Base-by-base conservation (phyloP, 92 coral and sea anemone genomes). In the Paramuricea clavata region DNA sequence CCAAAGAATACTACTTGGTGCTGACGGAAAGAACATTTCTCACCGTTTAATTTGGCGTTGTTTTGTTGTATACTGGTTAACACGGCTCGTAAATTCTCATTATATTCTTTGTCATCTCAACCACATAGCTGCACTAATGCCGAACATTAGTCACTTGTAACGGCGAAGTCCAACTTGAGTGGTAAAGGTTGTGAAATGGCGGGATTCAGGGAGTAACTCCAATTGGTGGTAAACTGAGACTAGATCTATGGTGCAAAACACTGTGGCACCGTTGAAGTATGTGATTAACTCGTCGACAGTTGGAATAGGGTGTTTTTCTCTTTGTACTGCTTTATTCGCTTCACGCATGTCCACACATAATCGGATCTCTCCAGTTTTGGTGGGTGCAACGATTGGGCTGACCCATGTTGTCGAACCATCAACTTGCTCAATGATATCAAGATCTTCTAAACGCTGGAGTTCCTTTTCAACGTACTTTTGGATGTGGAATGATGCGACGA, bases 401-500 rank as follows among this genome's bases (percentile, higher is more conserved):
- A 27, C 25, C 49, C 76, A 69, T 17, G 76, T 10, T 15, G 81
- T 76, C 0, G 81, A 62, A 49, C 81, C 81, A 5, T 12, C 32
- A 3, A 57, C 81, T 30, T 47, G 42, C 81, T 76, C 81, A 21
- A 76, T 76, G n/a, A 76, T 76, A 11, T 76, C 81, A 17, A 42
- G 81, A 13, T 50, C 25, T 35, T 76, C 81, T 5, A 76, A 41
- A 5, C 54, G 32, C 9, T 76, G 61, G 2, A 76, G 32, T 8
- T 22, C 65, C 11, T 0, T 2, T 49, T 76, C 31, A 1, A 49
- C 36, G 13, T 76, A 22, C 41, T 76, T 76, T 26, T 62, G 62
- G 16, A 76, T 76, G 23, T 76, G 81, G 47, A 76, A 76, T 56
- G 65, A 74, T 49, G 28, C 81, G 64, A 8, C 81, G 49, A 57